Percentiles rank a stretch among this genome's conserved stretches.
Conservation (phyloP, 2,797 vertebrate species). For the Pipistrellus kuhlii region DNA sequence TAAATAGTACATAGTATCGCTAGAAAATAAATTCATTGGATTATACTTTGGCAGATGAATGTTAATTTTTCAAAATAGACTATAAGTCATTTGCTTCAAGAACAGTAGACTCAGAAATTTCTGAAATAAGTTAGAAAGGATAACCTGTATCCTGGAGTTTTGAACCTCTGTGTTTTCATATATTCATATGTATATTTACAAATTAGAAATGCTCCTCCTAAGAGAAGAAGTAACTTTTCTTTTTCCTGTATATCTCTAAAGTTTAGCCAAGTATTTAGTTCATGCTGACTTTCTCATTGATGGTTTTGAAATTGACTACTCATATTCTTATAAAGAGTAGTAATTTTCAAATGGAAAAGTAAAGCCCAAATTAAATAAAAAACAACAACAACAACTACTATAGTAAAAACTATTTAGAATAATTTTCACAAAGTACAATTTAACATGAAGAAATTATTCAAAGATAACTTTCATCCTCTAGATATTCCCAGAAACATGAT, state of each 20-base stretch:
- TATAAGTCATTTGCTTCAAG: not conserved
- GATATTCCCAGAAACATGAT: constrained; percentile 62
- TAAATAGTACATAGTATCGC: not conserved
- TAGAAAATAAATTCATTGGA: not conserved
- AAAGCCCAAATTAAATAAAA: not conserved
- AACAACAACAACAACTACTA: too few relatives aligned
- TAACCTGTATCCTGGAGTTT: not conserved
- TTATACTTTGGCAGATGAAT: not conserved
- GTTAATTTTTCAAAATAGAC: not conserved
- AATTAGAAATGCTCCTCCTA: not conserved
- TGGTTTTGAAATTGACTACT: not conserved
- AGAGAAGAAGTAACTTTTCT: not conserved
- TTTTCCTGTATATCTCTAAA: not conserved
- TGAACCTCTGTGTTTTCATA: not conserved
- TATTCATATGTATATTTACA: not conserved
- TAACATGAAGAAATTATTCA: constrained; percentile 52
- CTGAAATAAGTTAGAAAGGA: not conserved
- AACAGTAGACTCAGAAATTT: not conserved
- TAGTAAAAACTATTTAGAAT: not conserved
- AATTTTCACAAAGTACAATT: not conserved
- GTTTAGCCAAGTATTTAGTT: not conserved
- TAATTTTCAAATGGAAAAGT: constrained; percentile 24
- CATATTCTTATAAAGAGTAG: not conserved
- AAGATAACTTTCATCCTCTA: constrained; percentile 57
- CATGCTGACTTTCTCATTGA: not conserved